Conservation (phyloP, 1,140 invertebrate species). For the Melitaea cinxia region DNA sequence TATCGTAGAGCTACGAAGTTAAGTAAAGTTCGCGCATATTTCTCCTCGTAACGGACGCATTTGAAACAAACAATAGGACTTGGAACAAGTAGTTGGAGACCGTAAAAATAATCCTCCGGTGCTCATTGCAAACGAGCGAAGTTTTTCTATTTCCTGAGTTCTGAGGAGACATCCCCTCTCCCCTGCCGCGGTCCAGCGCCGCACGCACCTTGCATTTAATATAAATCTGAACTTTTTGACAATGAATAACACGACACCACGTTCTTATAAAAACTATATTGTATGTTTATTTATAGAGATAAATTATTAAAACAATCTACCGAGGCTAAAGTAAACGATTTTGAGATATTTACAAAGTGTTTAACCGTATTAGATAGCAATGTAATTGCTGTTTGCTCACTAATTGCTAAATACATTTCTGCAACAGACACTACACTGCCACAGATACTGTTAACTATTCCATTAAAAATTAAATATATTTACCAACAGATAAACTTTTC, state of each 20-base stretch:
- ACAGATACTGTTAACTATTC: too few species aligned
- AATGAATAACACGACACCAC: not conserved
- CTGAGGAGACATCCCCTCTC: not conserved
- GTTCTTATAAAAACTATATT: not conserved
- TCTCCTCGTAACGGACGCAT: slow-evolving; percentile 4
- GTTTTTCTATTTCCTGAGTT: slow-evolving; percentile 24
- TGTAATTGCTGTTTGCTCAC: too few species aligned
- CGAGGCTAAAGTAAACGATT: too few species aligned
- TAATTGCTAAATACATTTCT: too few species aligned
- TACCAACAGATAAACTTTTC: too few species aligned
- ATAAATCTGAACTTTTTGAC: not conserved
- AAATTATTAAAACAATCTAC: not conserved
- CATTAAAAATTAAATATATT: too few species aligned
- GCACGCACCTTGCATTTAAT: slow-evolving; percentile 20
- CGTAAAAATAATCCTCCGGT: slow-evolving; percentile 17
- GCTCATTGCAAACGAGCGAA: slow-evolving; percentile 15
- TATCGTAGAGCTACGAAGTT: not conserved
- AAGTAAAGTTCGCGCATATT: slow-evolving; percentile 9
- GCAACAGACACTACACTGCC: too few species aligned
- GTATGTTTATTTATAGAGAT: not conserved
- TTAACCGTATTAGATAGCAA: too few species aligned
- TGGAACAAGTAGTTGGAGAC: slow-evolving; percentile 9
- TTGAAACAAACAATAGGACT: slow-evolving; percentile 13
- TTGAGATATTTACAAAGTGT: too few species aligned
- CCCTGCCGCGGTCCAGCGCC: not conserved